Conservation (phyloP, 2,888 invertebrate genomes). For the Drosophila atroscutellata region DNA sequence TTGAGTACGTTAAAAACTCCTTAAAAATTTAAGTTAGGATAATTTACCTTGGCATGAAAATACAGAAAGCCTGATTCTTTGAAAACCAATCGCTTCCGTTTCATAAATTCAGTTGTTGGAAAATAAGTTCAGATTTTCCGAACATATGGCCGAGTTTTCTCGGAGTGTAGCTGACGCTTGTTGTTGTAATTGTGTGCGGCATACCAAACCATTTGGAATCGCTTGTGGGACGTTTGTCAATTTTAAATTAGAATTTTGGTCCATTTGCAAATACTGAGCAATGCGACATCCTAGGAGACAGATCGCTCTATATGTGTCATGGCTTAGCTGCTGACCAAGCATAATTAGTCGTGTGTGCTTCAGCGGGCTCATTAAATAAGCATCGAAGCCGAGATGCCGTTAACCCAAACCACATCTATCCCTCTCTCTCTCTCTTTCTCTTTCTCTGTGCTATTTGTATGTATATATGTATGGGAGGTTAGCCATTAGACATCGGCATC, state of each 20-base stretch:
- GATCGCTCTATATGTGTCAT: constrained; percentile 12
- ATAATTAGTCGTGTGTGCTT: constrained; percentile 55
- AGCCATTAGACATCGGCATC: constrained; percentile 28
- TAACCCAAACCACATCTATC: constrained; percentile 15
- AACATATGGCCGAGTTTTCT: background rate
- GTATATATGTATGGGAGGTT: background rate
- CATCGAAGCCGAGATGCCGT: constrained; percentile 41
- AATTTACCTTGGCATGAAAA: background rate
- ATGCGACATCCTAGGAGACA: constrained; percentile 17
- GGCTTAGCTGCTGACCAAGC: constrained; percentile 42
- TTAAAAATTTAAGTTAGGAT: background rate
- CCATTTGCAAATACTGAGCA: constrained; percentile 34
- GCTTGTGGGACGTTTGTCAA: constrained; percentile 40
- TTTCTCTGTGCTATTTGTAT: background rate
- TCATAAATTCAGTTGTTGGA: background rate
- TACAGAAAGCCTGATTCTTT: background rate
- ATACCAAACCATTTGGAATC: constrained; percentile 7
- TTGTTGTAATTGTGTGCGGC: constrained; percentile 55
- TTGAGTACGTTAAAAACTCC: background rate
- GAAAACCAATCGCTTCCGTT: background rate
- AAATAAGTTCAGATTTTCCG: background rate
- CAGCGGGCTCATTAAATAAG: constrained; percentile 56
- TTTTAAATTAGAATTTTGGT: constrained; percentile 63
- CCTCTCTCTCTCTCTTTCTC: background rate
- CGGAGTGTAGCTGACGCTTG: constrained; percentile 20